These are phyloP conservation scores for Tipula vernalis DNA, from an alignment of 2,888 invertebrate genomes.

Conservation along the genomic window DNA sequence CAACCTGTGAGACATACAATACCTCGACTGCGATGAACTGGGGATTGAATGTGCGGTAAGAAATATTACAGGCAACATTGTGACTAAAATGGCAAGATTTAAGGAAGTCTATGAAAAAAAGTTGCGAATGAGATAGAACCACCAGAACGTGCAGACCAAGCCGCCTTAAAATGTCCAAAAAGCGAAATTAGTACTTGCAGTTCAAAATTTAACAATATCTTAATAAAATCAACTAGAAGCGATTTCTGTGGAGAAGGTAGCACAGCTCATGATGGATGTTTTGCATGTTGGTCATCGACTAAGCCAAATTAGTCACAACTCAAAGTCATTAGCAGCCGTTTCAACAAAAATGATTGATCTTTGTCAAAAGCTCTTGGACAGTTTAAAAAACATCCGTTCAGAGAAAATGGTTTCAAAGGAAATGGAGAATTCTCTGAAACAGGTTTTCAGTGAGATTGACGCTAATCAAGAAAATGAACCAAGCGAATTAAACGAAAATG, in stretches of 20 bases:
- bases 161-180: neutral
- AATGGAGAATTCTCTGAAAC: too few species aligned
- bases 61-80: neutral
- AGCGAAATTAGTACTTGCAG: neutral
- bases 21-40: neutral
- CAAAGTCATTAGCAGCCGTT: neutral
- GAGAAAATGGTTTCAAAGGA: too few species aligned
- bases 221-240: neutral
- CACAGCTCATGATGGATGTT: neutral
- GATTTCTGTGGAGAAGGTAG: neutral
- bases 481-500: too few species aligned
- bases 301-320: neutral
- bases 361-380: too few species aligned
- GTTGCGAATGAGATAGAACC: neutral
- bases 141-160: neutral
- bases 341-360: neutral
- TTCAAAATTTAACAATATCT: neutral
- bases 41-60: neutral
- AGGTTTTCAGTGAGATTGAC: too few species aligned
- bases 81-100: neutral
- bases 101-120: neutral
- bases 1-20: neutral
- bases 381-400: too few species aligned
- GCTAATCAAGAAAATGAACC: too few species aligned
- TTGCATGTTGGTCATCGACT: neutral